Conservation (phyloP, 92 coral and sea anemone genomes). For the Epizoanthus scotinus region DNA sequence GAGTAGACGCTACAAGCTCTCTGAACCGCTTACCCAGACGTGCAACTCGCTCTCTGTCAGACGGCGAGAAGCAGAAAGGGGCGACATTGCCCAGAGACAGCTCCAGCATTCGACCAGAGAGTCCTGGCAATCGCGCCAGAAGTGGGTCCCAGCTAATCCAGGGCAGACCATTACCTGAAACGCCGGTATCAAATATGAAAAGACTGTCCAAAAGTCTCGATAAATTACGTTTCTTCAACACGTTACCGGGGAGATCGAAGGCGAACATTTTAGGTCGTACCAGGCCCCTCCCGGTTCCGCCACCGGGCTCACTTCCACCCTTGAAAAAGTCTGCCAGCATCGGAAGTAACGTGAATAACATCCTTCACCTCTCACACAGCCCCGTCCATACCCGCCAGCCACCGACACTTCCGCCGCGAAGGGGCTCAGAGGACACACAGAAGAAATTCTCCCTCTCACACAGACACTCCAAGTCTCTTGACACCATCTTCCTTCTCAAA, state of each 20-base stretch:
- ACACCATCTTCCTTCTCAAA: constrained; percentile 71
- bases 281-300: constrained; percentile 56
- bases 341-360: constrained; percentile 74
- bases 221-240: constrained; percentile 71
- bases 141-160: constrained; percentile 79
- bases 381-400: constrained; percentile 10
- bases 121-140: constrained; percentile 52
- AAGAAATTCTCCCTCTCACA: constrained; percentile 54
- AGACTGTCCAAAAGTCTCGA: constrained; percentile 89
- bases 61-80: neutral
- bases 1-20: constrained; percentile 52
- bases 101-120: constrained; percentile 4
- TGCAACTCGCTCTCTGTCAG: neutral
- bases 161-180: constrained; percentile 79
- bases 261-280: constrained; percentile 36
- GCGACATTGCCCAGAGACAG: constrained; percentile 8
- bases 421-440: constrained; percentile 56
- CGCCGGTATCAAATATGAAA: constrained; percentile 61
- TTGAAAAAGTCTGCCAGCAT: constrained; percentile 80
- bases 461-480: constrained; percentile 84
- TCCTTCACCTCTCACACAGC: constrained; percentile 41
- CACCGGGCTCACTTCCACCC: constrained; percentile 48
- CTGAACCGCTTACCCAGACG: constrained; percentile 34
- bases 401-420: constrained; percentile 60
- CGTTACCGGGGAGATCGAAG: constrained; percentile 53